These are phyloP conservation scores for Drosophila monieri DNA, from an alignment of 2,888 invertebrate genomes.

Conservation along the genomic window DNA sequence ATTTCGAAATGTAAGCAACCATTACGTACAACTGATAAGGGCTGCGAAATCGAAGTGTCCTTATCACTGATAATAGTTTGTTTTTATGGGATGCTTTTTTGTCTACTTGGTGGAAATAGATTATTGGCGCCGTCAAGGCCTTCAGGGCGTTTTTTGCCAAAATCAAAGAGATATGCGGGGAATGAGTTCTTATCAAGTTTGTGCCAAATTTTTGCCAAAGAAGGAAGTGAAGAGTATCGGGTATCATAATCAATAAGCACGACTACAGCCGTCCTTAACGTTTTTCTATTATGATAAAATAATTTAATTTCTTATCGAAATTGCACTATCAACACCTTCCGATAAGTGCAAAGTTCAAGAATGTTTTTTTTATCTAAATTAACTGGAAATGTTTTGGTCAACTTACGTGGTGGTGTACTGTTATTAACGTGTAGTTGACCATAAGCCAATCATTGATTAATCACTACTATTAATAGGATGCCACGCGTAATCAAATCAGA, in stretches of 20 bases:
- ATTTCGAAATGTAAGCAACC: conserved; percentile 9
- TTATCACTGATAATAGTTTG: conserved; percentile 3
- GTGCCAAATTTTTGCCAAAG: too few relatives aligned
- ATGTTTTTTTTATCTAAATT: conserved; percentile 21
- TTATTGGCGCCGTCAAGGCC: conserved; percentile 4
- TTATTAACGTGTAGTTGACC: conserved; percentile 19
- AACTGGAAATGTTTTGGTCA: conserved; percentile 9
- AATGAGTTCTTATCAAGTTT: too few relatives aligned
- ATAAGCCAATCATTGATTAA: conserved; percentile 24
- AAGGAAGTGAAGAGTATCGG: too few relatives aligned
- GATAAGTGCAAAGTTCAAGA: conserved; percentile 30
- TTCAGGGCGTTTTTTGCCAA: background rate
- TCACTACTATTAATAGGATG: conserved; percentile 35
- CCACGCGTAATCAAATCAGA: conserved; percentile 22
- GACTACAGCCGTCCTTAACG: too few relatives aligned
- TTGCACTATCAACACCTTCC: conserved; percentile 4
- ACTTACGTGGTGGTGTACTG: conserved; percentile 23
- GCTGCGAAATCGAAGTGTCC: conserved; percentile 1
- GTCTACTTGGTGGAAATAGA: conserved; percentile 1
- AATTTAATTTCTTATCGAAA: conserved; percentile 12
- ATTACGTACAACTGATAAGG: conserved; percentile 18
- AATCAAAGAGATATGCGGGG: too few relatives aligned
- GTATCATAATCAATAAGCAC: too few relatives aligned
- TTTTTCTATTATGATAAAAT: too few relatives aligned
- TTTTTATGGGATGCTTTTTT: background rate